phyloP scores from a whole-genome alignment of 2,888 invertebrate genomes.

The Tetropium fuscum region DNA sequence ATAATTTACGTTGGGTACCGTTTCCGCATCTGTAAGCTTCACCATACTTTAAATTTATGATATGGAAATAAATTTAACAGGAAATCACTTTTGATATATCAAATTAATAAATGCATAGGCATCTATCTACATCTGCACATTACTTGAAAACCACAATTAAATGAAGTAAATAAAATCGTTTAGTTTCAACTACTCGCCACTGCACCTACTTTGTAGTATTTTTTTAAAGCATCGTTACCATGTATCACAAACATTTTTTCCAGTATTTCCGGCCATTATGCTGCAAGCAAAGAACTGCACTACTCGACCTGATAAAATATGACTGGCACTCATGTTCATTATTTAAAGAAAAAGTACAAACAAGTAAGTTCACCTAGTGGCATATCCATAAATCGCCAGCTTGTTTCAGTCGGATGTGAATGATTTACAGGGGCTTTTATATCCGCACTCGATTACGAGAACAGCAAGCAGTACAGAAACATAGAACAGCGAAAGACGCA shows the following conservation, averaged over 20 bases:
- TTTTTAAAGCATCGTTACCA: slow-evolving; percentile 6
- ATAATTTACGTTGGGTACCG: too few species aligned
- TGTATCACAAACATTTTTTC: slow-evolving; percentile 17
- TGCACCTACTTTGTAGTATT: too few species aligned
- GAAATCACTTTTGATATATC: too few species aligned
- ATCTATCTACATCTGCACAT: too few species aligned
- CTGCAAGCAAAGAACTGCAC: slow-evolving; percentile 6
- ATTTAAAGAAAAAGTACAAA: slow-evolving; percentile 26
- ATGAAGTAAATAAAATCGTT: too few species aligned
- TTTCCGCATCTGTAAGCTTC: too few species aligned
- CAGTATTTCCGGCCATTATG: slow-evolving; percentile 14
- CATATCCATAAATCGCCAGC: slow-evolving; percentile 55
- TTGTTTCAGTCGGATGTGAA: slow-evolving; percentile 59
- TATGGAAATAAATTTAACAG: too few species aligned
- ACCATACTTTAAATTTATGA: too few species aligned
- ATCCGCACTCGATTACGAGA: slow-evolving; percentile 52
- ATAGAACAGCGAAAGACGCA: slow-evolving; percentile 37
- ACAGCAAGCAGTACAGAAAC: slow-evolving; percentile 32
- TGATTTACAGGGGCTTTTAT: slow-evolving; percentile 57
- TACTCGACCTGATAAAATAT: slow-evolving; percentile 9
- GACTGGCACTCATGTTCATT: slow-evolving; percentile 24
- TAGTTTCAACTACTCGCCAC: too few species aligned
- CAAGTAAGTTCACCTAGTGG: slow-evolving; percentile 41
- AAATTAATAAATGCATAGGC: too few species aligned
- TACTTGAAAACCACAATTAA: too few species aligned